phyloP scores from a whole-genome alignment of 1,140 invertebrate genomes.

The Mercenaria mercenaria region DNA sequence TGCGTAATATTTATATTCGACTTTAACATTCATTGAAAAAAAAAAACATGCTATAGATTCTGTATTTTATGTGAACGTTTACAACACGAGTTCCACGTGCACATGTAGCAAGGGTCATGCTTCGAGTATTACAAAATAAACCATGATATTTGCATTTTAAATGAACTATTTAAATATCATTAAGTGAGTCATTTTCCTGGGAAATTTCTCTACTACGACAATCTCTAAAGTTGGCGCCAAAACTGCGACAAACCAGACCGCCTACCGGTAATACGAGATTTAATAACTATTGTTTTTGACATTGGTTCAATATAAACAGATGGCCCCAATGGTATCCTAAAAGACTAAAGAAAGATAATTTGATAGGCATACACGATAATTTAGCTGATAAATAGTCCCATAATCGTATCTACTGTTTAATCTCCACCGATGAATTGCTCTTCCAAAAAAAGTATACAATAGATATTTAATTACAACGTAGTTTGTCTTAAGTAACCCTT shows the following conservation, averaged over 20 bases:
- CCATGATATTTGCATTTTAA: no score
- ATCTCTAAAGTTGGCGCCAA: background rate
- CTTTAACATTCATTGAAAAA: no score
- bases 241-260: background rate
- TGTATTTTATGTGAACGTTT: no score
- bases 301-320: slow-evolving; percentile 11
- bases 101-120: no score
- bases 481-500: background rate
- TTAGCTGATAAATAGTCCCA: background rate
- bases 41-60: no score
- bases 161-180: no score
- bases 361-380: background rate
- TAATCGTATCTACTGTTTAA: background rate
- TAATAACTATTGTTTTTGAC: background rate
- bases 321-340: background rate
- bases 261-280: background rate
- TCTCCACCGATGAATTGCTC: background rate
- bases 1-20: no score
- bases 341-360: background rate
- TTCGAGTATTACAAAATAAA: no score
- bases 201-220: background rate
- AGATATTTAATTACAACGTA: background rate
- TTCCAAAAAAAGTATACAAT: slow-evolving; percentile 7
- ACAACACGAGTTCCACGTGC: no score
- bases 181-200: background rate